Evolutionary conservation across 2,888 invertebrate genomes (phyloP).

Genomic region (Entomobrya proxima): DNA sequence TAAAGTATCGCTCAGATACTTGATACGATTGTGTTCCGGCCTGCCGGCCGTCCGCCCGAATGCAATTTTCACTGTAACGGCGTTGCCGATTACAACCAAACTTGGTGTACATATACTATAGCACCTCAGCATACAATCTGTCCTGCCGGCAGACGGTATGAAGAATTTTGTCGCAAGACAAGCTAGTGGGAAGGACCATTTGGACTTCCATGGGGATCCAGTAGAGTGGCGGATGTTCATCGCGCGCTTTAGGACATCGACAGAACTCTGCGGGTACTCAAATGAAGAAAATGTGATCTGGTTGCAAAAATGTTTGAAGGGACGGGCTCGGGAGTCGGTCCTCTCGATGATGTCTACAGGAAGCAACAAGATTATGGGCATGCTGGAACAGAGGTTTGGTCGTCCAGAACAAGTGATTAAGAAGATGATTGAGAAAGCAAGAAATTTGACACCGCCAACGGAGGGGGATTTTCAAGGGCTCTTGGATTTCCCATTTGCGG

Average conservation of each 20-base stretch:
- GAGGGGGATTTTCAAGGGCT: neutral
- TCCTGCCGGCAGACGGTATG: neutral
- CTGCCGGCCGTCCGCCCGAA: too few species aligned
- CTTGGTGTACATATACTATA: too few species aligned
- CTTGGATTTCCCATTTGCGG: neutral
- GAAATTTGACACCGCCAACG: neutral
- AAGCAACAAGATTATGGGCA: neutral
- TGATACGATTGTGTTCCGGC: too few species aligned
- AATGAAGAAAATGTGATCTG: neutral
- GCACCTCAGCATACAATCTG: too few species aligned
- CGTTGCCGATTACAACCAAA: too few species aligned
- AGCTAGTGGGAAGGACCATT: neutral
- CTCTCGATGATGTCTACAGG: neutral
- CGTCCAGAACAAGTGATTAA: neutral
- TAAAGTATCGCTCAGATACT: too few species aligned
- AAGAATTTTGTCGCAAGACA: neutral
- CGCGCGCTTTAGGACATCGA: neutral
- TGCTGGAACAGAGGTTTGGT: neutral
- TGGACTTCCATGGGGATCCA: neutral
- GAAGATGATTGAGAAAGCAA: neutral
- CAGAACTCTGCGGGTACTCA: neutral
- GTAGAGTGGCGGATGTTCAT: too few species aligned
- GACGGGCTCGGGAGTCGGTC: neutral
- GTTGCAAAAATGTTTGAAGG: neutral
- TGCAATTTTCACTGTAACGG: too few species aligned